Conservation (phyloP, 1,140 invertebrate species). For the Alviniconcha marisindica region DNA sequence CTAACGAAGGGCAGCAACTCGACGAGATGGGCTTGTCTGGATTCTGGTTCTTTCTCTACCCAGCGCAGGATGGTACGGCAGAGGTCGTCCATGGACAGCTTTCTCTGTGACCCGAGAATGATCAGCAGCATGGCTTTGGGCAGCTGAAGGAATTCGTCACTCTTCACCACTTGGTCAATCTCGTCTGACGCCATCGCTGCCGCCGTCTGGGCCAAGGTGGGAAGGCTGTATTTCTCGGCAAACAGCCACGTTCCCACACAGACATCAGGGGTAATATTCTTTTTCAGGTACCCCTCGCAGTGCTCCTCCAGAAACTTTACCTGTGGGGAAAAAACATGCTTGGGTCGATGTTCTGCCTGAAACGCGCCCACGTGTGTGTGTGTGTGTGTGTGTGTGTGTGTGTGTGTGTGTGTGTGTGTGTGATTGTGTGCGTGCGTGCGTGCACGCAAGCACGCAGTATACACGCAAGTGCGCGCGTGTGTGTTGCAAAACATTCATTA, state of each 20-base stretch:
- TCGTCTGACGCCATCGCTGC: not conserved
- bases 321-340: too few species aligned
- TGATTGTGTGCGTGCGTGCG: too few species aligned
- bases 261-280: not conserved
- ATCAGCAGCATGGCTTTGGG: conserved; percentile 17
- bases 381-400: too few species aligned
- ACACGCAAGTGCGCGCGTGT: too few species aligned
- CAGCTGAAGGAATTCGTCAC: not conserved
- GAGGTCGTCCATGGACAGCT: conserved; percentile 14
- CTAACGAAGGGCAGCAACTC: conserved; percentile 18
- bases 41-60: not conserved
- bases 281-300: not conserved
- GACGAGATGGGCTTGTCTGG: not conserved
- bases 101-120: not conserved
- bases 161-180: not conserved
- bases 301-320: conserved; percentile 25
- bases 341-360: too few species aligned
- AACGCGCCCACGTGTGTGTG: too few species aligned
- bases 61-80: conserved; percentile 29
- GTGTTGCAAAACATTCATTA: too few species aligned
- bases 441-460: too few species aligned
- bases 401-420: too few species aligned
- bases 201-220: not conserved
- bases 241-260: conserved; percentile 26
- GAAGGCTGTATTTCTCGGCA: conserved; percentile 6